These are phyloP conservation scores for Heliangelus exortis DNA, from an alignment of 2,797 vertebrate species.

Conservation along the genomic window DNA sequence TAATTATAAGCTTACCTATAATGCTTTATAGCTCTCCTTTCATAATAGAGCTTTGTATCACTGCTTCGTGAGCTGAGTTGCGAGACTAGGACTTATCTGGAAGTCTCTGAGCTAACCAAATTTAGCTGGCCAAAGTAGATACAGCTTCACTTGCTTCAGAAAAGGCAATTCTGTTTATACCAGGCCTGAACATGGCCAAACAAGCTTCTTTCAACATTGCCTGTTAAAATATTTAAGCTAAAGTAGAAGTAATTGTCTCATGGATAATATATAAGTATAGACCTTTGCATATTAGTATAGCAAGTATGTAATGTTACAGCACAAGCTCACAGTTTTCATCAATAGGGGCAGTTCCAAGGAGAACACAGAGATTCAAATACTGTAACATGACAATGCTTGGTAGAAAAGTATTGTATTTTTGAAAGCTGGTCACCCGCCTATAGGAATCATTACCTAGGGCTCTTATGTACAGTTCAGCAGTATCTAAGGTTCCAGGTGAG, in stretches of 20 bases:
- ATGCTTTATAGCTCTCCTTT: neutral
- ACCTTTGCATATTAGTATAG: neutral
- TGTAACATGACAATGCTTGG: neutral
- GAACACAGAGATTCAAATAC: neutral
- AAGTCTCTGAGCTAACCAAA: conserved; percentile 2
- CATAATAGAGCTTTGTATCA: conserved; percentile 31
- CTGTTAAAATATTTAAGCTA: neutral
- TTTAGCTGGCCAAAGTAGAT: neutral
- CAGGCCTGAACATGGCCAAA: neutral
- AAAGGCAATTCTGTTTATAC: neutral
- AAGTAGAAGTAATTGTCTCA: neutral
- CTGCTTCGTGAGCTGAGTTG: neutral
- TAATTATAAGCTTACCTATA: conserved; percentile 13
- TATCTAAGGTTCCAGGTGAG: neutral
- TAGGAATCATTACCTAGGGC: neutral
- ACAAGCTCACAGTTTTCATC: neutral
- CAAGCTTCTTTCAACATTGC: neutral
- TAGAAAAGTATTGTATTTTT: neutral
- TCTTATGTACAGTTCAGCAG: neutral
- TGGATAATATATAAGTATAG: neutral
- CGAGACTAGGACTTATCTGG: neutral
- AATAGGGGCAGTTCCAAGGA: neutral
- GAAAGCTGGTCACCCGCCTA: neutral
- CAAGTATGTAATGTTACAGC: neutral
- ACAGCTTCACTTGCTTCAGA: neutral